phyloP scores from a whole-genome alignment of 2,797 vertebrate genomes.

The Alca torda region DNA sequence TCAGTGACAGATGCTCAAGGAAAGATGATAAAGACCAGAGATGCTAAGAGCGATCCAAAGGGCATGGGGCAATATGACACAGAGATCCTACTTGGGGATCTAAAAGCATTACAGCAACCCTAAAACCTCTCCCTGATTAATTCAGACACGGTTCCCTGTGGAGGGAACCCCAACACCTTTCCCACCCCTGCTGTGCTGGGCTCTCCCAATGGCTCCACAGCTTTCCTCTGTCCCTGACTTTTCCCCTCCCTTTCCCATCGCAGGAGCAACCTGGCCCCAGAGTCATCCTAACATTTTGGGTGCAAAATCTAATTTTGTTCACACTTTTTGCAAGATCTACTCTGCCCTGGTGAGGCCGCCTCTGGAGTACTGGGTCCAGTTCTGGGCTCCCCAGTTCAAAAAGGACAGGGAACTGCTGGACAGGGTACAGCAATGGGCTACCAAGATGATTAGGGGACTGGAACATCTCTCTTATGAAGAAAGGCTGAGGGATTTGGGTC shows the following conservation, averaged over 20 bases:
- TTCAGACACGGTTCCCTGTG: not conserved
- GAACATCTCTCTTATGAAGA: too few species aligned
- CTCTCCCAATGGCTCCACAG: not conserved
- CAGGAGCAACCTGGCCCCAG: not conserved
- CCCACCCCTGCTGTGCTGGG: not conserved
- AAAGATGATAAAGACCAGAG: not conserved
- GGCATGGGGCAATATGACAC: accelerated
- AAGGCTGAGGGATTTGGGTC: too few species aligned
- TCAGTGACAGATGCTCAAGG: not conserved
- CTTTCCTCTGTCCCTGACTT: not conserved
- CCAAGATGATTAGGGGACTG: too few species aligned
- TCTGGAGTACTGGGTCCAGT: too few species aligned
- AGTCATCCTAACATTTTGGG: not conserved
- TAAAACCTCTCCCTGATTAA: not conserved
- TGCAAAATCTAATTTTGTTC: not conserved
- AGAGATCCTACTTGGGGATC: not conserved
- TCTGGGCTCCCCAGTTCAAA: too few species aligned
- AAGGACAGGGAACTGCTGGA: too few species aligned
- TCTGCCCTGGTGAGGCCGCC: too few species aligned
- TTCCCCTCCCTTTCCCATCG: not conserved
- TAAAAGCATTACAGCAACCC: not conserved
- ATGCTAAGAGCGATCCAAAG: not conserved
- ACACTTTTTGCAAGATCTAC: not conserved
- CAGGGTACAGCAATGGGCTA: too few species aligned
- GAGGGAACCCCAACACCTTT: not conserved